phyloP scores from a whole-genome alignment of 2,113 vertebrate genomes.

The Entelurus aequoreus region DNA sequence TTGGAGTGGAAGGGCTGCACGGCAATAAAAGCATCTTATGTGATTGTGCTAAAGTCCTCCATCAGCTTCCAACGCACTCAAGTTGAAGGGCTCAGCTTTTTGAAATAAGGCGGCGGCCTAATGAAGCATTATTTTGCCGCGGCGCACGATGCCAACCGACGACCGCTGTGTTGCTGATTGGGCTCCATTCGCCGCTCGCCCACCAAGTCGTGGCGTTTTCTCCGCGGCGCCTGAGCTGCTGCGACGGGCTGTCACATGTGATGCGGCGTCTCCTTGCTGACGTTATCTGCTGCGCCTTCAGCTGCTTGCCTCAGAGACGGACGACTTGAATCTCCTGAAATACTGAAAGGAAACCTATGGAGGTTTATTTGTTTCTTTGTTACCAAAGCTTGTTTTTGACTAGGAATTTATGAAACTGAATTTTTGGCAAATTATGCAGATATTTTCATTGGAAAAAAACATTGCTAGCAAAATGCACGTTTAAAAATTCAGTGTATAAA shows the following conservation, averaged over 20 bases:
- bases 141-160: conserved; percentile 4
- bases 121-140: conserved; percentile 8
- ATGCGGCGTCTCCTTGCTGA: conserved; percentile 17
- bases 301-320: background rate
- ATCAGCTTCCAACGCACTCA: background rate
- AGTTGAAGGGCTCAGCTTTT: conserved; percentile 4
- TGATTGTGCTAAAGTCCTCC: no score
- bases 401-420: no score
- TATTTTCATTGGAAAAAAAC: no score
- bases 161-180: conserved; percentile 18
- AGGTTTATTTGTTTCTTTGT: no score
- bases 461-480: no score
- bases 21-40: no score
- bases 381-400: no score
- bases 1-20: no score
- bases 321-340: conserved; percentile 9
- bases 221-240: conserved; percentile 14
- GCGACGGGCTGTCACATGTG: conserved; percentile 28
- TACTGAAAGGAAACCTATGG: background rate
- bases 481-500: no score
- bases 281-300: conserved; percentile 6
- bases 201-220: conserved; percentile 19
- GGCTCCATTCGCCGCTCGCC: conserved; percentile 1
- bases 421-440: no score
- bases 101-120: conserved; percentile 12